Base-by-base conservation (phyloP, 2,113 vertebrate genomes). In the Oncorhynchus kisutch region DNA sequence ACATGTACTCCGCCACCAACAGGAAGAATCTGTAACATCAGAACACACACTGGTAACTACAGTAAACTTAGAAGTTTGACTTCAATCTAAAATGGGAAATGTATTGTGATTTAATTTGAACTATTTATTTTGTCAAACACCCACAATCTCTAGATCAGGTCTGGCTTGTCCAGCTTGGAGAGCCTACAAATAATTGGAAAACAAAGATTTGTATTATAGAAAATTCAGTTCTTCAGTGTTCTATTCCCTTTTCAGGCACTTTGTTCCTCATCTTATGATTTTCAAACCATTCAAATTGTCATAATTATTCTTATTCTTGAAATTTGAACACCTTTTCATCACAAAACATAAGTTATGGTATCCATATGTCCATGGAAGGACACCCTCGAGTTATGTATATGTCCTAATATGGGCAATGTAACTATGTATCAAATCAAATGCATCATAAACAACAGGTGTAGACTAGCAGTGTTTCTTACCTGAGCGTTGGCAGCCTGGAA, bases 1-100 rank as follows among this genome's bases (percentile, higher is more conserved):
- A 91, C 88, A 29, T 76, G 31, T 80, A 84, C 84, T 74, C 29
- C 79, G 65, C 76, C 0, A 59, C 88, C 74, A n/a, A 89, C 84
- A 0, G 85, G 85, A 8, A 90, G 87, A 65, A 91, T 73, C 87
- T 88, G 73, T 74, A 3, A 68, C 12, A 75, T 73, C 66, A 5
- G 1, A 31, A 31, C 5, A 5, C 31, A 31, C n/a, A 24, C 31
- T 31, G 31, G 65, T 34, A 13, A 48, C 12, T 12, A 70, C 25
- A 34, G 13, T 71, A 71, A 71, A 49, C 27, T 24, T 48, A 54
- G 69, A 22, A 9, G 45, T 54, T 54, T 29, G 24, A 71, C 49
- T 6, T 31, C 31, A 59, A 51, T 51, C 31, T 31, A 31, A 4
- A 31, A 31, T 31, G 31, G 31, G 14, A 16, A 51, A 51, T 51